Evolutionary conservation across 2,888 invertebrate genomes (phyloP).

Genomic region (Nemoura dubitans): DNA sequence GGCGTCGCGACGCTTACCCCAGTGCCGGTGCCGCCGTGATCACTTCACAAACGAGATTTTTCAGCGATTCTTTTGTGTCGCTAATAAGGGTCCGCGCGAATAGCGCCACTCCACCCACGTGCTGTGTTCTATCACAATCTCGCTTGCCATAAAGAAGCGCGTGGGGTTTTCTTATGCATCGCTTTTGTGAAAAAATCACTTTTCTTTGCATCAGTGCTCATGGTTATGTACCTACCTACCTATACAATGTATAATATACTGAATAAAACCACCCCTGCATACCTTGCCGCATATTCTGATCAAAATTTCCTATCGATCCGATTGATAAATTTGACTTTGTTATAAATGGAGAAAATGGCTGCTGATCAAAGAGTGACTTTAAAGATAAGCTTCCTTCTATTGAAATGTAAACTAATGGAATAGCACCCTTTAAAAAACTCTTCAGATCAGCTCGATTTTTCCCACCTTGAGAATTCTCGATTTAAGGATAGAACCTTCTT

Average conservation of each 20-base stretch:
- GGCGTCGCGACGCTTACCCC: not conserved
- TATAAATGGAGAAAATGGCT: not conserved
- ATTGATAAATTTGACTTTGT: not conserved
- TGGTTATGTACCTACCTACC: no score
- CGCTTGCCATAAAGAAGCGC: not conserved
- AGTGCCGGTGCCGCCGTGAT: not conserved
- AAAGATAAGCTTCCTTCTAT: not conserved
- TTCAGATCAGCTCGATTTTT: not conserved
- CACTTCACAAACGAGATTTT: slow-evolving; percentile 17
- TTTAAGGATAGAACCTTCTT: not conserved
- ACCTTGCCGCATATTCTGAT: not conserved
- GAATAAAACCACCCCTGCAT: no score
- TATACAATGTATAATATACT: no score
- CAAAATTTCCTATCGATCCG: not conserved
- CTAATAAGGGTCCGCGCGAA: not conserved
- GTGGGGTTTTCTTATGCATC: not conserved
- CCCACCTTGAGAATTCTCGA: not conserved
- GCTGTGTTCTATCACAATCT: not conserved
- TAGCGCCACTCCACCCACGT: not conserved
- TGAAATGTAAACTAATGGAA: not conserved
- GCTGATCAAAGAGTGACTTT: not conserved
- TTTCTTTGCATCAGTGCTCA: not conserved
- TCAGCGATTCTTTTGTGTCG: slow-evolving; percentile 22
- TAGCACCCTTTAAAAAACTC: not conserved
- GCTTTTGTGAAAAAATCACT: not conserved